Conservation (phyloP, 2,113 vertebrate genomes). For the Callorhinus ursinus region DNA sequence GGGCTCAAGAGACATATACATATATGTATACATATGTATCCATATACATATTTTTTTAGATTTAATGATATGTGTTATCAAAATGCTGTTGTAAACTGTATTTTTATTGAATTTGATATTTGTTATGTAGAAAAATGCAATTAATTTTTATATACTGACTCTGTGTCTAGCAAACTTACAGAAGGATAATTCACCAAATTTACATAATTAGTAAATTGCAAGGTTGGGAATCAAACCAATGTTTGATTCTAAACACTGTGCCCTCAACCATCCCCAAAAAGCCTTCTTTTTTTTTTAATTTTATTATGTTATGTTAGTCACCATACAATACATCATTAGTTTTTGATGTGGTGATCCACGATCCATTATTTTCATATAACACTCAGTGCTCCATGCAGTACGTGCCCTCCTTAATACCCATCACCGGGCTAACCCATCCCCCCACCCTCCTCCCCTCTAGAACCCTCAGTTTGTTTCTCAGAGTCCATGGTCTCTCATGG, state of each 20-base stretch:
- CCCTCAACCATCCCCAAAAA: neutral
- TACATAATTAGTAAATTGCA: neutral
- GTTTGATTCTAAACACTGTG: neutral
- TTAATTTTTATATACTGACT: neutral
- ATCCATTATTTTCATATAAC: too few relatives aligned
- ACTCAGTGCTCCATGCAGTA: too few relatives aligned
- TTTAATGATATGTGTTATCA: neutral
- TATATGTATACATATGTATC: neutral
- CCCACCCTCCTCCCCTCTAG: too few relatives aligned
- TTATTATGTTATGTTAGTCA: too few relatives aligned
- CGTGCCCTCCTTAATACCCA: too few relatives aligned
- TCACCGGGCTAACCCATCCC: too few relatives aligned
- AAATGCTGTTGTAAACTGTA: neutral
- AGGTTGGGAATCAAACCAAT: neutral
- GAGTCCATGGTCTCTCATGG: too few relatives aligned
- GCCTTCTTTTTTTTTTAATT: neutral
- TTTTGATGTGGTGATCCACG: too few relatives aligned
- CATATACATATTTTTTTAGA: neutral
- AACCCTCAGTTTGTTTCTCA: too few relatives aligned
- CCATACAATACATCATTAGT: too few relatives aligned
- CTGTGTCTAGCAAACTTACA: neutral
- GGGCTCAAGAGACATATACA: neutral
- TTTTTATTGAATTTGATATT: slow-evolving; percentile 32
- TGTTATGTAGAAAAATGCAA: neutral
- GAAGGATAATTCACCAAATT: neutral